Evolutionary conservation across 2,113 vertebrate genomes (phyloP).

Genomic region (Dipodomys spectabilis): DNA sequence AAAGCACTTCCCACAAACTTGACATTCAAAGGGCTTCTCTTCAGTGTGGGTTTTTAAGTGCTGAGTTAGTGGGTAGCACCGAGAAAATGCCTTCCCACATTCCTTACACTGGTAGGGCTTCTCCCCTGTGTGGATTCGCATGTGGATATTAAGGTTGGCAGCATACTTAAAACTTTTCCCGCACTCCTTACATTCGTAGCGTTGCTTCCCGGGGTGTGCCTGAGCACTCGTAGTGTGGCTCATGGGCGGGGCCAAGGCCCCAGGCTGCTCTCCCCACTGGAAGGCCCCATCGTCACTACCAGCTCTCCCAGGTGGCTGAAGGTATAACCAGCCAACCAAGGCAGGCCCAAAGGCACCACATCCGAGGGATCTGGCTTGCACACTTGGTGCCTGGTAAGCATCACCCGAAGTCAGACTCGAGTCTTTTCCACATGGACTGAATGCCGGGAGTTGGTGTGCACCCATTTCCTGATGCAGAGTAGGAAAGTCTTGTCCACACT

Average conservation of each 20-base stretch:
- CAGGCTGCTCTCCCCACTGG: not conserved
- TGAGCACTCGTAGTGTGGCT: not conserved
- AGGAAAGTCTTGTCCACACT: not conserved
- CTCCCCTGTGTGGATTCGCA: conserved; percentile 29
- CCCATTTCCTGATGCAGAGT: not conserved
- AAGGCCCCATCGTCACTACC: not conserved
- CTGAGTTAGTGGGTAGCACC: conserved; percentile 22
- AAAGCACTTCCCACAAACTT: conserved; percentile 32
- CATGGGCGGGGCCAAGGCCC: not conserved
- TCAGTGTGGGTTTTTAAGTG: conserved; percentile 49
- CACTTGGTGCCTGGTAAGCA: not conserved
- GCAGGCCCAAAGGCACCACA: not conserved
- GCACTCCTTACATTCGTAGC: conserved; percentile 27
- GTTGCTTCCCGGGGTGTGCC: not conserved
- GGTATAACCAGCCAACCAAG: not conserved
- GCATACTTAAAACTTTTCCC: conserved; percentile 36
- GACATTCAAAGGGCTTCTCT: conserved; percentile 41
- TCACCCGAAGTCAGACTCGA: not conserved
- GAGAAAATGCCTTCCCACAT: conserved; percentile 45
- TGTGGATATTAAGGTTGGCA: conserved; percentile 16
- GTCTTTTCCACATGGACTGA: not conserved
- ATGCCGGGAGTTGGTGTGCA: not conserved
- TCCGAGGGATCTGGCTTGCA: not conserved
- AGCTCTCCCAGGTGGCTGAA: not conserved
- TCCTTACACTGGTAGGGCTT: conserved; percentile 28